A percentile compares a stretch with the other conserved stretches of the same genome.
These are phyloP conservation scores for Lepisosteus osseus DNA, from an alignment of 2,113 vertebrate genomes.

Conservation along the genomic window DNA sequence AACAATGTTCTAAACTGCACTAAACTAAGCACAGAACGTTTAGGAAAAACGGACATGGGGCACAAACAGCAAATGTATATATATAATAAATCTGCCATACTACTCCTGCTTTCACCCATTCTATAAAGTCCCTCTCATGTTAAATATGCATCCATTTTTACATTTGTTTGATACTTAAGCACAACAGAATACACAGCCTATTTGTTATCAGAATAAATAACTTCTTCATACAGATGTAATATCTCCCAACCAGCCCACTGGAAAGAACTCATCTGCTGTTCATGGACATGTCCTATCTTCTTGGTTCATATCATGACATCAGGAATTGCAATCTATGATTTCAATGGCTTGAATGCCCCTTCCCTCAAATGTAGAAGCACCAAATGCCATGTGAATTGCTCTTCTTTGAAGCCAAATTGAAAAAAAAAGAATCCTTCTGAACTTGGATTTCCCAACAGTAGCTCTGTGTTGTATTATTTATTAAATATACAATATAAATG, in stretches of 20 bases:
- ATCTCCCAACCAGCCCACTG: neutral
- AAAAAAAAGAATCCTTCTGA: slow-evolving; percentile 9
- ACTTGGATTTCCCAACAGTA: neutral
- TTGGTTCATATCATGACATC: too few species aligned
- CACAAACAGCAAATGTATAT: too few species aligned
- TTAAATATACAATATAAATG: slow-evolving; percentile 14
- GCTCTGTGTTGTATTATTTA: slow-evolving; percentile 7
- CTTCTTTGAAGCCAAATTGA: slow-evolving; percentile 2
- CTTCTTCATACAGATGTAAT: neutral
- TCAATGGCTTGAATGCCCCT: neutral
- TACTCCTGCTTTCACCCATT: too few species aligned
- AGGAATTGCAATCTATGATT: too few species aligned
- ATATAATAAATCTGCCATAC: too few species aligned
- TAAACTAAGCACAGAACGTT: too few species aligned
- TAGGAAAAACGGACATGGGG: too few species aligned
- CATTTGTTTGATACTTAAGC: neutral
- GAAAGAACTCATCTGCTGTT: neutral
- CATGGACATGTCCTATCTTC: neutral
- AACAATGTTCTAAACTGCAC: too few species aligned
- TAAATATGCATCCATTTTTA: neutral
- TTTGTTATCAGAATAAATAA: neutral
- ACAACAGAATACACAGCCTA: slow-evolving; percentile 2
- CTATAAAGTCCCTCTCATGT: neutral
- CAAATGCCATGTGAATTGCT: neutral
- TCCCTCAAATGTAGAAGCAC: neutral